These are phyloP conservation scores for Pteronura brasiliensis DNA, from an alignment of 2,113 vertebrate species.

Conservation along the genomic window DNA sequence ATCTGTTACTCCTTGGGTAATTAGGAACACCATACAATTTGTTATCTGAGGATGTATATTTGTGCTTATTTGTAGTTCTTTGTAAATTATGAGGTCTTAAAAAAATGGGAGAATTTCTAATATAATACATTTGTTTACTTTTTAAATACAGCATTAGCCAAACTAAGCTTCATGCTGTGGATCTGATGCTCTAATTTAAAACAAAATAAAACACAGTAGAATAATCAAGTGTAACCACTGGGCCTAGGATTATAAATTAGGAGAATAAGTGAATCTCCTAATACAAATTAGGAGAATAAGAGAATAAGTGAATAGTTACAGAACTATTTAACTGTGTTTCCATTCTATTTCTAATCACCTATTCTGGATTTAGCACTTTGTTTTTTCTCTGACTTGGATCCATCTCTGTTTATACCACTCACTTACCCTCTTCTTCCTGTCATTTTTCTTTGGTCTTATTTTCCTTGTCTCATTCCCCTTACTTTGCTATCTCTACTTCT, in stretches of 20 bases:
- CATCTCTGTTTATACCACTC: background rate
- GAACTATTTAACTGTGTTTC: background rate
- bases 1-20: background rate
- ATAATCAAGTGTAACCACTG: background rate
- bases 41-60: background rate
- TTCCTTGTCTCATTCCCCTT: background rate
- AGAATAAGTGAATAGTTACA: background rate
- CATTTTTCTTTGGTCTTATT: constrained; percentile 23
- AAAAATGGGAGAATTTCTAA: background rate
- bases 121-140: background rate
- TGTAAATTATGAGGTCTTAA: background rate
- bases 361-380: background rate
- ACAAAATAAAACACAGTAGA: background rate
- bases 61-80: background rate
- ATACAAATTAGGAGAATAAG: background rate
- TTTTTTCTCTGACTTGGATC: background rate
- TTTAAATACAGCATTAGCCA: background rate
- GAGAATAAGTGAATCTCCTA: background rate
- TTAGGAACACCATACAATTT: background rate
- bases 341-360: background rate
- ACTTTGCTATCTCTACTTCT: background rate
- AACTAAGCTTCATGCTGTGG: background rate
- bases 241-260: background rate
- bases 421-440: background rate
- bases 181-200: background rate